Evolutionary conservation across 2,888 invertebrate species (phyloP).

Genomic region (Ochropleura leucogaster): DNA sequence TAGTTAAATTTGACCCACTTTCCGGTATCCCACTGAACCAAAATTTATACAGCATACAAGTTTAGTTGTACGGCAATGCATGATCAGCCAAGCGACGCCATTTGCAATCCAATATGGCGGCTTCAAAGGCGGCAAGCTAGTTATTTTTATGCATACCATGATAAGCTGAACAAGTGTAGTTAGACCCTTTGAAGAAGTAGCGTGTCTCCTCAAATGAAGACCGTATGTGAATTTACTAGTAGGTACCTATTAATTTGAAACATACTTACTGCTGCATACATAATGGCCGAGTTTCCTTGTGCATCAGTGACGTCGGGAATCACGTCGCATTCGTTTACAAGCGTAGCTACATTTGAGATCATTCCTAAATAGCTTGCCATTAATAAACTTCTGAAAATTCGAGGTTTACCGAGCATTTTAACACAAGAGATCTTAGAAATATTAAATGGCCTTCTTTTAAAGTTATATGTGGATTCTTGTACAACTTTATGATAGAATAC

Average conservation of each 20-base stretch:
- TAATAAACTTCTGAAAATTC: constrained; percentile 76
- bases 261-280: constrained; percentile 87
- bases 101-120: too few relatives aligned
- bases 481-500: background rate
- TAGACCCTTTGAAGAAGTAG: background rate
- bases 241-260: background rate
- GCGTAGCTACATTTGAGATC: constrained; percentile 74
- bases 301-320: constrained; percentile 88
- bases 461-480: too few relatives aligned
- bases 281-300: constrained; percentile 89
- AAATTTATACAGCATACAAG: too few relatives aligned
- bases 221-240: background rate
- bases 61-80: too few relatives aligned
- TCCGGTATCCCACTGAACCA: too few relatives aligned
- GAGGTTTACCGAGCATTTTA: background rate
- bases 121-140: too few relatives aligned
- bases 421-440: background rate
- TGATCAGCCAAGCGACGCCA: too few relatives aligned
- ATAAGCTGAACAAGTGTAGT: too few relatives aligned
- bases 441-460: background rate
- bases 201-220: background rate
- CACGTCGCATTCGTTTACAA: constrained; percentile 81
- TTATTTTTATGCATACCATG: too few relatives aligned
- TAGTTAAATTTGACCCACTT: too few relatives aligned
- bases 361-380: constrained; percentile 83